Base-by-base conservation (phyloP, 2,113 vertebrate genomes). In the Lophius piscatorius region DNA sequence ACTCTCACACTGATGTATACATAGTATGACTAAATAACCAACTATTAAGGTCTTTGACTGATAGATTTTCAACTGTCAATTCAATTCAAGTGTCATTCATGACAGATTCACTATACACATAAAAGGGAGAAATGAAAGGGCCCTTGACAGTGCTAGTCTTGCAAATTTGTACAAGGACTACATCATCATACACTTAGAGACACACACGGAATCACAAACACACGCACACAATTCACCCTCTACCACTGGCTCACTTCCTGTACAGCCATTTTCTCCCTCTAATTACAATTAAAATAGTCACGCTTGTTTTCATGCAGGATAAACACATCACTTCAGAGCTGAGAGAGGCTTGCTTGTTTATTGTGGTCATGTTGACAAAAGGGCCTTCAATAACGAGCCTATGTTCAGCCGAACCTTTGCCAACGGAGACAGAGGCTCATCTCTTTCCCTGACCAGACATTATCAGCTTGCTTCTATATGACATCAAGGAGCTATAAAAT, bases 211-310 rank as follows among this genome's bases (percentile, higher is more conserved):
- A 38, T 41, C 28, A 46, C 11, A 23, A 34, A 44, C 23, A 48
- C 23, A 50, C 40, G 71, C 56, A 41, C 54, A 58, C 49, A 52
- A 64, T 52, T 63, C 38, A 13, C 23, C 42, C 58, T 31, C 51
- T 59, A 22, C 35, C 55, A 68, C 65, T 79, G n/a, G 64, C 69
- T 80, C 64, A 33, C 62, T 49, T 47, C 62, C 45, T 65, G 55
- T 49, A 72, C 55, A n/a, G n/a, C 47, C 63, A 76, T 78, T 78
- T 60, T 12, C 75, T 50, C 51, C 31, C 64, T 59, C 83, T 81
- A 88, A 89, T 88, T 87, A 84, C 73, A 88, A 84, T 89, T 85
- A 83, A 87, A 82, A 84, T 78, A 52, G 67, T 84, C 80, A 65
- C 55, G 77, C 76, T 87, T 84, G 65, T 73, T 83, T 86, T 81